These are phyloP conservation scores for Oxytorus armatus DNA, from an alignment of 2,888 invertebrate genomes.

Conservation along the genomic window DNA sequence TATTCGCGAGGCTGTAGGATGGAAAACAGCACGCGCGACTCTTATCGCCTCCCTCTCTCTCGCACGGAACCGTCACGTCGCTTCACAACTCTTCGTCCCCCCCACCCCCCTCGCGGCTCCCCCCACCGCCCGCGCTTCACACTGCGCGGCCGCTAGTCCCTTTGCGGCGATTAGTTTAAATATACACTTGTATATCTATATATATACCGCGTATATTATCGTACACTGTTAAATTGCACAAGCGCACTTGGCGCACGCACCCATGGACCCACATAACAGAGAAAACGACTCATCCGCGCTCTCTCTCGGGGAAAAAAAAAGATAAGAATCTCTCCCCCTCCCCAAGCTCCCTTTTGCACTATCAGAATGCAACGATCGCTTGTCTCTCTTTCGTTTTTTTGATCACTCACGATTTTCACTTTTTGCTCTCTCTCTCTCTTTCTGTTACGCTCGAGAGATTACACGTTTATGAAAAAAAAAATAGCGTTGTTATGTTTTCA, in stretches of 20 bases:
- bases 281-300: conserved; percentile 26
- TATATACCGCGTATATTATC: conserved; percentile 25
- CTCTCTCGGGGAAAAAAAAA: conserved; percentile 16
- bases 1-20: conserved; percentile 49
- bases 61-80: conserved; percentile 36
- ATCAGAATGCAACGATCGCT: conserved; percentile 42
- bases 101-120: not conserved
- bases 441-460: conserved; percentile 48
- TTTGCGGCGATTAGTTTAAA: conserved; percentile 36
- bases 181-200: conserved; percentile 22
- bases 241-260: conserved; percentile 68
- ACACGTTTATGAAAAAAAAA: conserved; percentile 23
- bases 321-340: conserved; percentile 41
- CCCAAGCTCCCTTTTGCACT: not conserved
- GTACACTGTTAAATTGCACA: conserved; percentile 63
- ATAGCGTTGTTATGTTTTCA: conserved; percentile 11
- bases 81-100: conserved; percentile 10
- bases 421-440: too few relatives aligned
- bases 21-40: conserved; percentile 53
- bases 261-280: conserved; percentile 65
- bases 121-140: not conserved
- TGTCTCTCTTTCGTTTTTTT: conserved; percentile 19
- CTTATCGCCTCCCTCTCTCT: conserved; percentile 54
- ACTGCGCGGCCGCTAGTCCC: too few relatives aligned
- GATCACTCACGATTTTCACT: conserved; percentile 57